Conservation (phyloP, 2,888 invertebrate species). For the Lycaena phlaeas region DNA sequence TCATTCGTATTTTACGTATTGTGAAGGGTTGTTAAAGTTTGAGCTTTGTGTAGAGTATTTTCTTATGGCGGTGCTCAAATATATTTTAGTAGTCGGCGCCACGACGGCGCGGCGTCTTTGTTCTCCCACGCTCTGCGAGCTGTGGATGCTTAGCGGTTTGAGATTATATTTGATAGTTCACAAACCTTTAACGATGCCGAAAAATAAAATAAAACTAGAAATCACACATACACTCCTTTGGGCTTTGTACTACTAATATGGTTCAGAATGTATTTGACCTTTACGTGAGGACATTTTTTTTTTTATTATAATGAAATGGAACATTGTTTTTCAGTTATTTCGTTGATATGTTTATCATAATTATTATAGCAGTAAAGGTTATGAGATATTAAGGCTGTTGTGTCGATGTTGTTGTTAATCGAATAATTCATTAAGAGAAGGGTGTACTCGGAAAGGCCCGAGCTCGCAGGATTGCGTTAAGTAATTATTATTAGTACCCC, state of each 20-base stretch:
- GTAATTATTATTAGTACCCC: no score
- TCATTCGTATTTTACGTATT: no score
- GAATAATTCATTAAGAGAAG: constrained; percentile 3
- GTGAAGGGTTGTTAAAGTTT: background rate
- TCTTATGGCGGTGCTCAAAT: background rate
- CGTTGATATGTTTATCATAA: no score
- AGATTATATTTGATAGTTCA: background rate
- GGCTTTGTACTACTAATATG: no score
- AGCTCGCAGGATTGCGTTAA: background rate
- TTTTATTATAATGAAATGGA: no score
- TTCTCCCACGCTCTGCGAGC: constrained; percentile 7
- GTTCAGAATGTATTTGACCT: no score
- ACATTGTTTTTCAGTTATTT: no score
- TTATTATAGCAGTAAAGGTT: no score
- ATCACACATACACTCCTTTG: no score
- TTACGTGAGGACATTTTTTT: no score
- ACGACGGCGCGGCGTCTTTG: constrained; percentile 20
- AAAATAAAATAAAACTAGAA: no score
- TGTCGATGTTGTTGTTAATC: background rate
- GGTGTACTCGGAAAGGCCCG: background rate
- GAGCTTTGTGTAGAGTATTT: background rate
- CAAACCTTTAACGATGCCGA: background rate
- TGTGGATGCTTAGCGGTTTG: constrained; percentile 8
- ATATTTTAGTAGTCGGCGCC: constrained; percentile 12
- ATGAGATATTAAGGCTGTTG: constrained; percentile 1